Conservation (phyloP, 2,888 invertebrate species). For the Melolontha melolontha region DNA sequence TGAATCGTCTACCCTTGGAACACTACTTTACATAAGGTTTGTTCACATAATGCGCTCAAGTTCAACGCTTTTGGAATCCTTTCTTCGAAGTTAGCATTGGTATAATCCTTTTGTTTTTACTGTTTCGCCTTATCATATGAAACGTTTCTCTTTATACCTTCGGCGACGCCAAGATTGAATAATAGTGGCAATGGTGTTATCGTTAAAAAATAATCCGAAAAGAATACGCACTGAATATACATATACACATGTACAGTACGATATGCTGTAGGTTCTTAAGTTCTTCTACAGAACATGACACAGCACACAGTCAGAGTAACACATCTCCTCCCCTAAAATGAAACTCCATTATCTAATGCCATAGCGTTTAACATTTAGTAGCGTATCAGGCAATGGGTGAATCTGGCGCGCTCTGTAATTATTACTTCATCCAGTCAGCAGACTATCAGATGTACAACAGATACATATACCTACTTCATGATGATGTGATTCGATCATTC, state of each 20-base stretch:
- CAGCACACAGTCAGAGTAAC: conserved; percentile 51
- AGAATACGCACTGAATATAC: conserved; percentile 30
- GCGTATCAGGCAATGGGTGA: conserved; percentile 59
- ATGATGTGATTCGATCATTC: conserved; percentile 48
- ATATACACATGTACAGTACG: background rate
- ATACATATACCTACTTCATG: conserved; percentile 30
- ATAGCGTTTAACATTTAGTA: conserved; percentile 56
- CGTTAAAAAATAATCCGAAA: conserved; percentile 22
- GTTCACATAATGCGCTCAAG: no score
- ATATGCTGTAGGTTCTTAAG: conserved; percentile 13
- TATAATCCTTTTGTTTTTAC: no score
- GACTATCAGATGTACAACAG: conserved; percentile 52
- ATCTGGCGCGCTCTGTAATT: conserved; percentile 63
- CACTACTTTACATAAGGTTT: no score
- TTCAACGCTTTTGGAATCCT: no score
- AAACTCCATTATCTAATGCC: conserved; percentile 54
- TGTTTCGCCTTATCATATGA: no score
- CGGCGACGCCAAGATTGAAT: conserved; percentile 16
- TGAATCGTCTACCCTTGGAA: no score
- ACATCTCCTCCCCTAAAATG: conserved; percentile 52
- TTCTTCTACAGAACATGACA: conserved; percentile 50
- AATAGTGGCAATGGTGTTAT: conserved; percentile 30
- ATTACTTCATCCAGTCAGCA: conserved; percentile 62
- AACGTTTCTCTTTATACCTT: conserved; percentile 4
- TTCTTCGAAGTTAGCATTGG: no score